Percentiles rank a stretch among this genome's conserved stretches.
These are phyloP conservation scores for Oxystoma pomonae DNA, from an alignment of 2,888 invertebrate genomes.

Conservation along the genomic window DNA sequence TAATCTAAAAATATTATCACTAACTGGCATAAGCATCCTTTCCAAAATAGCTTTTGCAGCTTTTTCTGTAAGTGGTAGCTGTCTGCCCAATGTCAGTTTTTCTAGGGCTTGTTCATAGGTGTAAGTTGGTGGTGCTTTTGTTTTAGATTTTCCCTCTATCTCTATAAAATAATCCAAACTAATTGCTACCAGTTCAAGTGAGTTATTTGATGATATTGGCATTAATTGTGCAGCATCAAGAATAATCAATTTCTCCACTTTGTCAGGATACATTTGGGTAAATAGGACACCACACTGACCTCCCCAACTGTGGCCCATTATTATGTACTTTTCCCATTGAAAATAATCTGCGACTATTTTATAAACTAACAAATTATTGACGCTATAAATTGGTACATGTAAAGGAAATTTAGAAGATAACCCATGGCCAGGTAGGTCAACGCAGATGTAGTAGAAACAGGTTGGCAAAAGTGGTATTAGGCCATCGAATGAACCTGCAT, in stretches of 20 bases:
- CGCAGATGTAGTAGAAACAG: constrained; percentile 46
- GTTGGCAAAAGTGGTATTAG: constrained; percentile 53
- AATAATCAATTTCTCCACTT: constrained; percentile 46
- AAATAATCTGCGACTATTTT: constrained; percentile 38
- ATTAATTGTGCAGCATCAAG: constrained; percentile 45
- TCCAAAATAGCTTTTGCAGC: constrained; percentile 51
- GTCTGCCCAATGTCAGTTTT: constrained; percentile 40
- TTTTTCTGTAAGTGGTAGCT: constrained; percentile 39
- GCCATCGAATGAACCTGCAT: constrained; percentile 56
- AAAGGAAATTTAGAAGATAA: constrained; percentile 53
- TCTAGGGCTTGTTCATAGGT: constrained; percentile 50
- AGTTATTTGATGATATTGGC: constrained; percentile 30
- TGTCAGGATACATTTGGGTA: constrained; percentile 45
- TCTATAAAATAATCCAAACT: constrained; percentile 43
- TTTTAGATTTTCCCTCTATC: constrained; percentile 34
- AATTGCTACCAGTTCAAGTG: constrained; percentile 36
- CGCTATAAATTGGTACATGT: constrained; percentile 39
- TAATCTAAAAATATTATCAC: constrained; percentile 50
- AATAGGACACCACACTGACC: constrained; percentile 47
- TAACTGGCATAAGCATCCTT: constrained; percentile 46
- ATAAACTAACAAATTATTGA: constrained; percentile 46
- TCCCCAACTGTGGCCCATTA: constrained; percentile 50
- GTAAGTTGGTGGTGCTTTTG: constrained; percentile 38
- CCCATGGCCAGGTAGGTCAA: constrained; percentile 61
- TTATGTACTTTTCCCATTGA: constrained; percentile 36